Evolutionary conservation across 2,888 invertebrate genomes (phyloP), one percentile per base, ranked within the genome.

Genomic region (Chelonus formosanus): DNA sequence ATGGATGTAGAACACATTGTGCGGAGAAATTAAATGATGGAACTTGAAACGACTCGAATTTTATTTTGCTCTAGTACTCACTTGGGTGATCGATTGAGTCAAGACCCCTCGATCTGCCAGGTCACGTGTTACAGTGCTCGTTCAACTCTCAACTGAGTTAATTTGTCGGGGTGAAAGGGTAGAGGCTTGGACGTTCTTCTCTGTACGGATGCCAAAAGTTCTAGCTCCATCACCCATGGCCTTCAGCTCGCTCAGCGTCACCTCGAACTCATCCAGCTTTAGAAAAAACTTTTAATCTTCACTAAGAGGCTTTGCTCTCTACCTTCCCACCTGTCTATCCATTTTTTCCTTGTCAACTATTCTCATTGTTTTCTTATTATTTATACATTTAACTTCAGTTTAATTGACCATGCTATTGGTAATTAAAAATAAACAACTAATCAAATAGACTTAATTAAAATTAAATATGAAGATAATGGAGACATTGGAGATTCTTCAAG

Each of bases 111-210:
- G 63, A 62, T 63, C 53, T 63, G 65, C 59, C 60, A 67, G 65
- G 69, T 69, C 70, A 67, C 68, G 62, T 71, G 68, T 71, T 71
- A 67, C 68, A 67, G 20, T 20, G 34, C 65, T 60, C 61, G 56
- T 65, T 66, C 40, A 56, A 63, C 65, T 66, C 60, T 56, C 62
- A 63, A 66, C 52, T 60, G 65, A 72, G 70, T 68, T 71, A 71
- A 71, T 71, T 70, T 67, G 66, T 69, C 68, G 58, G 55, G 40
- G 52, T 35, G 48, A 34, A 36, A 8, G 44, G 48, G 43, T 34
- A 6, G 48, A 43, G 61, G 35, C 8, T 50, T 57, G 44, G 66
- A 55, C 61, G 52, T 61, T 57, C 56, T 57, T 62, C 61, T 61
- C 65, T 63, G 65, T 67, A 62, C 72, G 44, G 58, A 55, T 64